These are phyloP conservation scores for Acanthosepion esculentum DNA, from an alignment of 2,888 invertebrate species.

Conservation along the genomic window DNA sequence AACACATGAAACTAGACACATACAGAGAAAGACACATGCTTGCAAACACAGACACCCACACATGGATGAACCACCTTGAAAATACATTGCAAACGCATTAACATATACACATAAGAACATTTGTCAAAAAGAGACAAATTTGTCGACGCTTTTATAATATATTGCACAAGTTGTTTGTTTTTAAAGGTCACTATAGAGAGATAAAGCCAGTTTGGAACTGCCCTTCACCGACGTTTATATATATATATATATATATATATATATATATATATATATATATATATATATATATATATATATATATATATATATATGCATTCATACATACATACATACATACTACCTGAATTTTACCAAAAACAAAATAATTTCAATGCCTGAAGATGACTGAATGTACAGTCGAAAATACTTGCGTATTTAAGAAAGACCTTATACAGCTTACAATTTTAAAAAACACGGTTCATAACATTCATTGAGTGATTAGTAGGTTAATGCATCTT, in stretches of 20 bases:
- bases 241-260: conserved; percentile 1
- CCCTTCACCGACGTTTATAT: background rate
- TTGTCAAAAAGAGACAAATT: background rate
- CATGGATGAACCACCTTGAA: background rate
- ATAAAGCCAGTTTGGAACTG: background rate
- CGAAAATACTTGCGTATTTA: no score
- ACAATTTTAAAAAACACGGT: no score
- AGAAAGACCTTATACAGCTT: no score
- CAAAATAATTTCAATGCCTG: no score
- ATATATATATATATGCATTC: background rate
- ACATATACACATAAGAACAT: background rate
- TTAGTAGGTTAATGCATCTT: no score
- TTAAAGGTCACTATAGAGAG: background rate
- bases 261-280: background rate
- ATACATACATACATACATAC: conserved; percentile 3
- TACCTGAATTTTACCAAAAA: no score
- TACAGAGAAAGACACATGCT: background rate
- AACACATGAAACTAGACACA: background rate
- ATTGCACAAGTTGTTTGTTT: background rate
- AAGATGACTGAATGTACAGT: no score
- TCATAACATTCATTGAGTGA: no score
- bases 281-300: background rate
- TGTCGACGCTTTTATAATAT: background rate
- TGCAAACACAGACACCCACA: background rate
- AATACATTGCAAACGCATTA: background rate